These are phyloP conservation scores for Sepiola atlantica DNA, from an alignment of 2,888 invertebrate genomes.

Conservation along the genomic window DNA sequence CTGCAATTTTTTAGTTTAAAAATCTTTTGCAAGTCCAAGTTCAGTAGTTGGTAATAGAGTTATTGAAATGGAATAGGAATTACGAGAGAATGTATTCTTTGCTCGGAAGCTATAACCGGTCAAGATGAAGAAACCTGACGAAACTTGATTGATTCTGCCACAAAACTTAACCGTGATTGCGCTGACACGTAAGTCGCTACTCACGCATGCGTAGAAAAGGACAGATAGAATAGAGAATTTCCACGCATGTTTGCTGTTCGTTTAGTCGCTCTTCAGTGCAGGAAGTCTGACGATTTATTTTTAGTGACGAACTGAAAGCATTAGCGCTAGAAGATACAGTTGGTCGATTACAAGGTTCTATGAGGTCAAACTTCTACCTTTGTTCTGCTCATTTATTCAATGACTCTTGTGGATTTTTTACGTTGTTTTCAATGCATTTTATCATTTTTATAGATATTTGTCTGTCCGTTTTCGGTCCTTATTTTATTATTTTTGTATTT, in stretches of 20 bases:
- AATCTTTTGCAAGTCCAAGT: background rate
- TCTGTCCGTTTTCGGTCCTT: too few relatives aligned
- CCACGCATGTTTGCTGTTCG: background rate
- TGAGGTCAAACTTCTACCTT: background rate
- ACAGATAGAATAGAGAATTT: background rate
- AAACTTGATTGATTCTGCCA: background rate
- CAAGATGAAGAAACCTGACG: constrained; percentile 32
- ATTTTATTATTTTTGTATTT: too few relatives aligned
- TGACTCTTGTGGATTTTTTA: background rate
- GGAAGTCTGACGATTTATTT: background rate
- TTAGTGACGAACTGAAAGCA: background rate
- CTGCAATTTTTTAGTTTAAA: background rate
- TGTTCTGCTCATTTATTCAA: background rate
- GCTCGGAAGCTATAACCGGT: background rate
- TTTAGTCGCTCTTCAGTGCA: background rate
- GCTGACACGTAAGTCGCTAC: background rate
- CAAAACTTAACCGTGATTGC: background rate
- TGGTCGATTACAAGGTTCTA: background rate
- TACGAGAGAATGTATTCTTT: background rate
- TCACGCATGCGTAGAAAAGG: background rate
- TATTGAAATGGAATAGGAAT: background rate
- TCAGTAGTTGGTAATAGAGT: background rate
- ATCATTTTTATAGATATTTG: background rate
- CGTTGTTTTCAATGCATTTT: background rate
- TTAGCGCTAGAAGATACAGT: background rate